phyloP scores from a whole-genome alignment of 2,113 vertebrate genomes.

The Fulica atra region DNA sequence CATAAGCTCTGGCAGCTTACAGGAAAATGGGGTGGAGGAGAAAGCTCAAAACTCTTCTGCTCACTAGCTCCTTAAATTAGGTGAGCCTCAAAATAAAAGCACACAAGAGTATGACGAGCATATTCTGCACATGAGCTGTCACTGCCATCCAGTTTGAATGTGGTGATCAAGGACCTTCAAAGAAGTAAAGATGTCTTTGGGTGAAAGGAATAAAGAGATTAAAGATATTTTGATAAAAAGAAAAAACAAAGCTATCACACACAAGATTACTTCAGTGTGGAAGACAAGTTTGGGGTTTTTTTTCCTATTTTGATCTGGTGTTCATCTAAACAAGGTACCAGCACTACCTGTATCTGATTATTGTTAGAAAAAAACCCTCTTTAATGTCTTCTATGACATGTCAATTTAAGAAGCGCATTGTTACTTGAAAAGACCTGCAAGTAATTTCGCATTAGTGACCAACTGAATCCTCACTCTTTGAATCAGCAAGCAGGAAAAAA shows the following conservation, averaged over 20 bases:
- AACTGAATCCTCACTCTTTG: not conserved
- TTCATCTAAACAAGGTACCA: not conserved
- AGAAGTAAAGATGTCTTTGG: not conserved
- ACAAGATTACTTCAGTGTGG: not conserved
- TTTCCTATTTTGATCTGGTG: not conserved
- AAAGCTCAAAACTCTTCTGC: not conserved
- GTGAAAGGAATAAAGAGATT: constrained; percentile 20
- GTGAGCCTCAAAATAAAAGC: constrained; percentile 13
- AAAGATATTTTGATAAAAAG: constrained; percentile 39
- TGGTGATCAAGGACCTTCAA: constrained; percentile 34
- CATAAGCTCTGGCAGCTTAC: not conserved
- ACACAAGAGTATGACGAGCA: not conserved
- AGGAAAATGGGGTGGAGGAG: not conserved
- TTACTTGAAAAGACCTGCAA: not conserved
- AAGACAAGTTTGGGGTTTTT: not conserved
- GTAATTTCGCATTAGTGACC: not conserved
- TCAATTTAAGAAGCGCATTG: not conserved
- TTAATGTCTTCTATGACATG: not conserved
- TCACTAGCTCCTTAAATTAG: not conserved
- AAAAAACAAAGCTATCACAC: not conserved
- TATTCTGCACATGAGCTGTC: not conserved
- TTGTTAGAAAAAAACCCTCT: not conserved
- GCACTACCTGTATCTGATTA: not conserved
- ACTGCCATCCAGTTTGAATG: not conserved
- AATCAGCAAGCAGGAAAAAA: not conserved